phyloP scores from a whole-genome alignment of 1,140 invertebrate species.

The Drosophila auraria region DNA sequence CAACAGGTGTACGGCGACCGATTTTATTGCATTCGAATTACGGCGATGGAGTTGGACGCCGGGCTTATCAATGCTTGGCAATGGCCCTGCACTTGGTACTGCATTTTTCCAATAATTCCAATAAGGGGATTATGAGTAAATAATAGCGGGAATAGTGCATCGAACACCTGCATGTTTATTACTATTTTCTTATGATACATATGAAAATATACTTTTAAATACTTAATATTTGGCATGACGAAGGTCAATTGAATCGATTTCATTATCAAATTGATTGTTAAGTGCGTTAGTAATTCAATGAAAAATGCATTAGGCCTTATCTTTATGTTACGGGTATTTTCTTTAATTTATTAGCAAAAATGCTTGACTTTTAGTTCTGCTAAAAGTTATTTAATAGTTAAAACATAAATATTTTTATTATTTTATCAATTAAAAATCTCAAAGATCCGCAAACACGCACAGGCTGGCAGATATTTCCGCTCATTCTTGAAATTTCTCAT shows the following conservation, averaged over 20 bases:
- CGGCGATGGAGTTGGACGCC: conserved; percentile 15
- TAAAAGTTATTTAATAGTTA: neutral
- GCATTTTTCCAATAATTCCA: conserved; percentile 22
- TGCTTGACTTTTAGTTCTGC: neutral
- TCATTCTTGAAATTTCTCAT: neutral
- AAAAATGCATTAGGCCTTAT: conserved; percentile 9
- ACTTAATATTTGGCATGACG: neutral
- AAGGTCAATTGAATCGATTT: conserved; percentile 13
- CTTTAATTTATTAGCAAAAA: neutral
- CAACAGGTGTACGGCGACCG: conserved; percentile 37
- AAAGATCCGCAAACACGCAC: neutral
- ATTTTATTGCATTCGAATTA: conserved; percentile 42
- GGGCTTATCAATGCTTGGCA: conserved; percentile 18
- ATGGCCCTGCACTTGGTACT: conserved; percentile 57
- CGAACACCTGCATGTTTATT: conserved; percentile 21
- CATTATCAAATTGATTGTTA: conserved; percentile 8
- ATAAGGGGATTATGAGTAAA: conserved; percentile 19
- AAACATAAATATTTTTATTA: neutral
- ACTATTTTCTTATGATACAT: too few species aligned
- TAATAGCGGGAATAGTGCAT: conserved; percentile 3
- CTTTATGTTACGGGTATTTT: neutral
- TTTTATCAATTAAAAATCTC: neutral
- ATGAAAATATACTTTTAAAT: neutral
- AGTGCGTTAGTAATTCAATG: neutral
- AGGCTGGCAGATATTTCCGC: neutral